Percentiles rank a stretch among this genome's conserved stretches.
Conservation (phyloP, 2,113 vertebrate species). For the Entomyzon cyanotis region DNA sequence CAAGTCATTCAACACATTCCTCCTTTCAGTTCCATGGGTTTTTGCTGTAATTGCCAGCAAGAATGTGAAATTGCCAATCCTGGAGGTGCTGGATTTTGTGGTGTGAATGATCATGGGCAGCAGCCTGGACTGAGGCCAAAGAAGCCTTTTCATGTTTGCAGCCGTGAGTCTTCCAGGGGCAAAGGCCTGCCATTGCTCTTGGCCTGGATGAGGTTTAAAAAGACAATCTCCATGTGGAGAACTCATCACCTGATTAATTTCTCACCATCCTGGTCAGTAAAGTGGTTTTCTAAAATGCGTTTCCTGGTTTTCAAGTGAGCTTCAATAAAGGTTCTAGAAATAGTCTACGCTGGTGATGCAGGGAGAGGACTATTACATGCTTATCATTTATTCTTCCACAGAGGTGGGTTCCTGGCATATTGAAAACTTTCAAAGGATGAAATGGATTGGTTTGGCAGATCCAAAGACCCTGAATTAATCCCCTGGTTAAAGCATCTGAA, state of each 20-base stretch:
- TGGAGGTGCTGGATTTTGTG: slow-evolving; percentile 1
- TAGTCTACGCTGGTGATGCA: not conserved
- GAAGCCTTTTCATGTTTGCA: not conserved
- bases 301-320: not conserved
- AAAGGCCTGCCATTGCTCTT: not conserved
- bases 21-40: not conserved
- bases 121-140: not conserved
- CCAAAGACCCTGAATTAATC: not conserved
- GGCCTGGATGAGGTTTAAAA: slow-evolving; percentile 11
- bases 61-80: not conserved
- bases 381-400: slow-evolving; percentile 1
- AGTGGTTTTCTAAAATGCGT: slow-evolving; percentile 7
- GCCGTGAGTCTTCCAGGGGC: not conserved
- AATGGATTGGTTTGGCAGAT: not conserved
- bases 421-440: not conserved
- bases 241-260: slow-evolving; percentile 30
- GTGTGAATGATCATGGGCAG: not conserved
- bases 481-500: not conserved
- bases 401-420: not conserved
- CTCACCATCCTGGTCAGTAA: not conserved
- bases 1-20: not conserved
- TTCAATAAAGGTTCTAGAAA: not conserved
- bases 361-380: not conserved
- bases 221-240: not conserved
- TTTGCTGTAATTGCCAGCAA: not conserved